Evolutionary conservation across 2,888 invertebrate genomes (phyloP).

Genomic region (Atherix ibis): DNA sequence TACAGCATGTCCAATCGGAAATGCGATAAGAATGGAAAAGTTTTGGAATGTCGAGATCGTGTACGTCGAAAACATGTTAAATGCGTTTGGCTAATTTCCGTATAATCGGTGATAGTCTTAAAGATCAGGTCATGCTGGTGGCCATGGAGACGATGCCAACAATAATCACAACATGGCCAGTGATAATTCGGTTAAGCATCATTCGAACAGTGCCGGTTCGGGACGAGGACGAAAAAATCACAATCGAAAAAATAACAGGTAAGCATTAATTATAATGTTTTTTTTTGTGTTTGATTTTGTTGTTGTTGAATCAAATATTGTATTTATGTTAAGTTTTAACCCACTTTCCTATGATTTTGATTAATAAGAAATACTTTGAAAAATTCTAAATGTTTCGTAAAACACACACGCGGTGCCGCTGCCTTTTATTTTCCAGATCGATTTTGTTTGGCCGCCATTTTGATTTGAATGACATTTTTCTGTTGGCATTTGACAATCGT

Average conservation of each 20-base stretch:
- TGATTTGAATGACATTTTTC: too few relatives aligned
- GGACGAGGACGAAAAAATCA: slow-evolving; percentile 23
- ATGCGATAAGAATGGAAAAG: slow-evolving; percentile 97
- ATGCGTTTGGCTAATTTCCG: slow-evolving; percentile 88
- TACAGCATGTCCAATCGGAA: slow-evolving; percentile 81
- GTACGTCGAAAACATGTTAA: slow-evolving; percentile 97
- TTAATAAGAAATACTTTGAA: neutral
- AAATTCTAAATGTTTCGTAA: neutral
- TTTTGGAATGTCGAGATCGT: slow-evolving; percentile 97
- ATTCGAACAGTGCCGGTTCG: slow-evolving; percentile 23
- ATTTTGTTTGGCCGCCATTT: too few relatives aligned
- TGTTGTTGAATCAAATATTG: too few relatives aligned
- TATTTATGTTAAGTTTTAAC: too few relatives aligned
- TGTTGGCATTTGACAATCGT: too few relatives aligned
- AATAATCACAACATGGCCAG: slow-evolving; percentile 28
- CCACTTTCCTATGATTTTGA: too few relatives aligned
- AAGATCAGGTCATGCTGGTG: slow-evolving; percentile 50
- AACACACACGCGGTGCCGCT: too few relatives aligned
- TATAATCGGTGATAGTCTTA: slow-evolving; percentile 75
- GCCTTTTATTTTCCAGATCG: too few relatives aligned
- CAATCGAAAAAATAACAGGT: slow-evolving; percentile 31
- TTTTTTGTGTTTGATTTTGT: too few relatives aligned
- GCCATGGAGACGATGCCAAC: slow-evolving; percentile 8
- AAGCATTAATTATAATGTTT: too few relatives aligned
- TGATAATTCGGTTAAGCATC: slow-evolving; percentile 20